Base-by-base conservation (phyloP, 2,888 invertebrate genomes). In the Rotaria magnacalcarata region DNA sequence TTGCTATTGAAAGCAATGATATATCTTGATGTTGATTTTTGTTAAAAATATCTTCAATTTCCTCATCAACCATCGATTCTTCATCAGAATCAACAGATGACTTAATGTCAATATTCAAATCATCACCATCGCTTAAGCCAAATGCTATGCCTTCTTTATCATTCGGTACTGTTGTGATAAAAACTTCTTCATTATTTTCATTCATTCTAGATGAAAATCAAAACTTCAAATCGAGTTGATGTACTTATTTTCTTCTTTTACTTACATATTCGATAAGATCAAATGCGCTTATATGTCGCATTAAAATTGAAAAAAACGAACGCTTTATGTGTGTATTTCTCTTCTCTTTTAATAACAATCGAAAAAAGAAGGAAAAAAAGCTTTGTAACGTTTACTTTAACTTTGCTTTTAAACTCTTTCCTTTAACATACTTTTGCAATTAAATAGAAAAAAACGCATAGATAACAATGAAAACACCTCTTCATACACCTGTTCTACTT, bases 401-500 rank as follows among this genome's bases (percentile, higher is more conserved):
- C 5, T 47, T 80, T n/a, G 10, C 11, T 80, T 80, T 47, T 47
- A 80, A 34, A n/a, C n/a, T 11, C 43, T 47, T 47, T 24, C n/a
- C 8, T 47, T 41, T 80, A 21, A 47, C 43, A 80, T 80, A 43
- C 24, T 47, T 80, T 67, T 34, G n/a, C 27, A 14, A 27, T 67
- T 67, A 67, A 34, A 27, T 67, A 27, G 24, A 47, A 80, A 47
- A 52, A 52, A 52, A 24, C n/a, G 24, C 47, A 43, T n/a, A 41
- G 34, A 24, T 11, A 47, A 47, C 47, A 47, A 47, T 47, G 11
- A 80, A 67, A 27, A 41, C 34, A 47, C 11, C 80, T n/a, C 80
- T 80, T 43, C 80, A 80, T 80, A 47, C 47, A n/a, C 80, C 80
- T 47, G 80, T 80, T 80, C n/a, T 80, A 47, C 47, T 80, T 47